These are phyloP conservation scores for Physella acuta DNA, from an alignment of 1,140 invertebrate species.

Conservation along the genomic window DNA sequence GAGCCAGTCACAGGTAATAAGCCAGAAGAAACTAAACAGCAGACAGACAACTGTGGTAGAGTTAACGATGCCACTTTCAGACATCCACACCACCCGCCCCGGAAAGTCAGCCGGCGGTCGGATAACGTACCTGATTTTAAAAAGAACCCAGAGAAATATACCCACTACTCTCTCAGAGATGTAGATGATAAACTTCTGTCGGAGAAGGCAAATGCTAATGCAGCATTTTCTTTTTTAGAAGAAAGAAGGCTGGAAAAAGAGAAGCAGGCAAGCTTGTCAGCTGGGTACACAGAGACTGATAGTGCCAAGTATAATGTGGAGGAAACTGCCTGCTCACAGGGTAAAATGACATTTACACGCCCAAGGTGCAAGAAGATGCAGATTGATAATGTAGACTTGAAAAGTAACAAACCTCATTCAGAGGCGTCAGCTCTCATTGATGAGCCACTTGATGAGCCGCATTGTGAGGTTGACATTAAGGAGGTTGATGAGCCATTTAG, in stretches of 20 bases:
- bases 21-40: not conserved
- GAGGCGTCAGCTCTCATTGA: not conserved
- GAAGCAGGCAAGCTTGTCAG: conserved; percentile 15
- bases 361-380: conserved; percentile 21
- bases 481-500: too few species aligned
- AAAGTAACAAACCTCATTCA: not conserved
- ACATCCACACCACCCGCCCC: conserved; percentile 13
- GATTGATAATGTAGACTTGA: not conserved
- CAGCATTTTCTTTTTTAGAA: conserved; percentile 43
- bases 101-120: not conserved
- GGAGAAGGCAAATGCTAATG: conserved; percentile 36
- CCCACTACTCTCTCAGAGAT: conserved; percentile 42
- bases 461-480: not conserved
- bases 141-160: conserved; percentile 43
- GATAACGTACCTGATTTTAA: conserved; percentile 37
- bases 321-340: conserved; percentile 33
- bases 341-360: conserved; percentile 33
- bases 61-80: conserved; percentile 7
- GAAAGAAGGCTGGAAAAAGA: conserved; percentile 36
- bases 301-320: conserved; percentile 10
- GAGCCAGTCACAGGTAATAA: not conserved
- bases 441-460: not conserved
- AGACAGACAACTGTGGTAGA: not conserved
- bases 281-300: conserved; percentile 21
- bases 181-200: conserved; percentile 34